Evolutionary conservation across 2,113 vertebrate species (phyloP).

Genomic region (Paedocypris sp.): DNA sequence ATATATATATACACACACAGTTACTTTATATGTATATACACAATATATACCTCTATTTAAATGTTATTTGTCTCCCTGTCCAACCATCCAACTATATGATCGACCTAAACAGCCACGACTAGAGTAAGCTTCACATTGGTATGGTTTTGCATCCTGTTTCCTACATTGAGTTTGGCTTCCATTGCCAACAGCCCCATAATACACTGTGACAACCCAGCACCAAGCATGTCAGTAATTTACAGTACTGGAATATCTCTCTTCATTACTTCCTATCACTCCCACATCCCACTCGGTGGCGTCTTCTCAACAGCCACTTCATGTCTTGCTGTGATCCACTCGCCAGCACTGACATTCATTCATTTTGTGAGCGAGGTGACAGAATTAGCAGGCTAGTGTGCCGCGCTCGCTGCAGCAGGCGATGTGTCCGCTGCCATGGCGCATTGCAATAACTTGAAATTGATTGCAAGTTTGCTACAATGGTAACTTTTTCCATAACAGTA

Average conservation of each 20-base stretch:
- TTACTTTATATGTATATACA: too few relatives aligned
- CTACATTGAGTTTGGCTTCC: constrained; percentile 15
- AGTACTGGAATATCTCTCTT: constrained; percentile 16
- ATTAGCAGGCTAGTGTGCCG: constrained; percentile 6
- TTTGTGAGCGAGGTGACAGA: neutral
- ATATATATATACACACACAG: too few relatives aligned
- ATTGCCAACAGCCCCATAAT: constrained; percentile 22
- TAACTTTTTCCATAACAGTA: too few relatives aligned
- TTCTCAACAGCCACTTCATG: constrained; percentile 23
- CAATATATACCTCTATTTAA: too few relatives aligned
- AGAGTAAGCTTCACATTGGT: too few relatives aligned
- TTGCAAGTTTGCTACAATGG: neutral
- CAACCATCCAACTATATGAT: too few relatives aligned
- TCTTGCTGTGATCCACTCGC: constrained; percentile 29
- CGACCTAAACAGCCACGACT: too few relatives aligned
- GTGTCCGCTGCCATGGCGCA: neutral
- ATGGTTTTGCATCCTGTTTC: neutral
- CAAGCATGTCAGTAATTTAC: constrained; percentile 5
- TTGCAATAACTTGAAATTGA: neutral
- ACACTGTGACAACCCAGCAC: neutral
- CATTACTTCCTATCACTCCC: constrained; percentile 10
- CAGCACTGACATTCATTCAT: constrained; percentile 30
- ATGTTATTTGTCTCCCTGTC: too few relatives aligned
- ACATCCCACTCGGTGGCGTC: neutral
- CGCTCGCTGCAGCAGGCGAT: neutral